Evolutionary conservation across 2,113 vertebrate species (phyloP), one percentile per base, ranked within the genome.

Genomic region (Pollachius pollachius): DNA sequence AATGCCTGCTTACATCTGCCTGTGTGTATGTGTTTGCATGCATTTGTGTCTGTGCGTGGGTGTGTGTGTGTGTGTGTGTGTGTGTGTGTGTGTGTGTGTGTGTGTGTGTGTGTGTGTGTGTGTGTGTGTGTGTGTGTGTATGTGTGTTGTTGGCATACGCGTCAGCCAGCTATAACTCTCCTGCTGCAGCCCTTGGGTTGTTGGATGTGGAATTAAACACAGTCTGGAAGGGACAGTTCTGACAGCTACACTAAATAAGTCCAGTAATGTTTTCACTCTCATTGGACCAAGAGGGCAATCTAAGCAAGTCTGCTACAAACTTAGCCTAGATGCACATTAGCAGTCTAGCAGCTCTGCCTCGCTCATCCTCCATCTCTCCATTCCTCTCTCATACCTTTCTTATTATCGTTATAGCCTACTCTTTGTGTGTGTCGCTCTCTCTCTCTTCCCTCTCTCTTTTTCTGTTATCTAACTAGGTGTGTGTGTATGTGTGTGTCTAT

Each of bases 121-220:
- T 62, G 60, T 23, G 60, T 23, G 60, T 62, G 60, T 3, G 5
- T 56, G 52, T 27, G 65, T 58, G 21, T 3, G 60, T 23, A 12
- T 27, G 60, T 27, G 21, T 56, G 65, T 30, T 57, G 54, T 13
- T 11, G 41, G 41, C 9, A 13, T 12, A 57, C 54, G 54, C 17
- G 72, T 69, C 79, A 81, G 80, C 87, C 78, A 85, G 81, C 74
- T 84, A 60, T 85, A 85, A 88, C 84, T 89, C 81, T 70, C 80
- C 85, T 83, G 85, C 74, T 83, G 76, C 68, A 70, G 69, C 76
- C 87, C 81, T 81, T 67, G 63, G 79, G 85, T 76, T 76, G 67
- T 73, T 78, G 70, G 65, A 85, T 76, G 73, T 89, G 86, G 81
- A 89, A 88, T 81, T 87, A 83, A 88, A 87, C 86, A 82, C 57